Conservation (phyloP, 2,888 invertebrate genomes). For the Chloroclystis v-ata region DNA sequence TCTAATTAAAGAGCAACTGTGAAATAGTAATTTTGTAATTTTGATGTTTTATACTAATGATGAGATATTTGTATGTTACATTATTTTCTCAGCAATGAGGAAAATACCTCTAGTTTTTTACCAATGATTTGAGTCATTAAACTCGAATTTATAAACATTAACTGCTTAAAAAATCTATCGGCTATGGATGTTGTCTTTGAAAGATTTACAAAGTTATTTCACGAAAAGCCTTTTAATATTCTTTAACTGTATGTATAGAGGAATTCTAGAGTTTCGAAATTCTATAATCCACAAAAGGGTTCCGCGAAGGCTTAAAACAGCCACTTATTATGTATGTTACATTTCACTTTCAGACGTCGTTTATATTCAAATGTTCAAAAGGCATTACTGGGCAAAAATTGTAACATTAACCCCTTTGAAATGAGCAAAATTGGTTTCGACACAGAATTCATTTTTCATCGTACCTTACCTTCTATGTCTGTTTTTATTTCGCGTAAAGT, state of each 20-base stretch:
- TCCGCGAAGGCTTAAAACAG: slow-evolving; percentile 76
- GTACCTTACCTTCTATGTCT: slow-evolving; percentile 36
- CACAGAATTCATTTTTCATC: slow-evolving; percentile 52
- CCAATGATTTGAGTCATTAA: too few relatives aligned
- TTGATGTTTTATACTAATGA: too few relatives aligned
- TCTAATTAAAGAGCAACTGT: too few relatives aligned
- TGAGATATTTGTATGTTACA: too few relatives aligned
- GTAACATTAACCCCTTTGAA: slow-evolving; percentile 72
- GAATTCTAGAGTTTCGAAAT: slow-evolving; percentile 32
- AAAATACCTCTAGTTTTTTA: too few relatives aligned
- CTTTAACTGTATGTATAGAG: slow-evolving; percentile 11
- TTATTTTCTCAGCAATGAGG: too few relatives aligned
- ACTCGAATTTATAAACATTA: too few relatives aligned
- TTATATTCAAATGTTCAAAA: slow-evolving; percentile 78
- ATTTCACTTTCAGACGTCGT: slow-evolving; percentile 79
- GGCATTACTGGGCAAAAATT: slow-evolving; percentile 77
- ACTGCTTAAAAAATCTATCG: too few relatives aligned
- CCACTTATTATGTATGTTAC: slow-evolving; percentile 79
- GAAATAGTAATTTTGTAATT: too few relatives aligned
- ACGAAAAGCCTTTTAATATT: too few relatives aligned
- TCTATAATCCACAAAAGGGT: slow-evolving; percentile 74
- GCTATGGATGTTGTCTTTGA: too few relatives aligned
- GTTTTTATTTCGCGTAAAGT: slow-evolving; percentile 27
- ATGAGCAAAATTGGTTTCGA: slow-evolving; percentile 63
- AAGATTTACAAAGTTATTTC: too few relatives aligned